These are phyloP conservation scores for Thermophis baileyi DNA, from an alignment of 2,113 vertebrate genomes.

Conservation along the genomic window DNA sequence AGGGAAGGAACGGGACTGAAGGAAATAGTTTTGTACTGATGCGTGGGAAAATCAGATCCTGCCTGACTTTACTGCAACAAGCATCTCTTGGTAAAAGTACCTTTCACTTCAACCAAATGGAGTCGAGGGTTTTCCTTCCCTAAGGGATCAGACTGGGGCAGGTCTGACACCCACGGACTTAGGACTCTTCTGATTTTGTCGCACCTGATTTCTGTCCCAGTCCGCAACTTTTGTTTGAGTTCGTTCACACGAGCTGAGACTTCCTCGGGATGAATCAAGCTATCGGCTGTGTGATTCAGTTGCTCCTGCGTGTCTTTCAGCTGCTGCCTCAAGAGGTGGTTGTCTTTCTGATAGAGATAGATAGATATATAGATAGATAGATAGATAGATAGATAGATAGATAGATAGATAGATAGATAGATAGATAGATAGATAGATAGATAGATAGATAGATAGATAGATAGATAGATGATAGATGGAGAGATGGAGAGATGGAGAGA, in stretches of 20 bases:
- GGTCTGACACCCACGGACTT: no score
- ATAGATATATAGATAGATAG: background rate
- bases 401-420: background rate
- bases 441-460: background rate
- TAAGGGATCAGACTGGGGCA: no score
- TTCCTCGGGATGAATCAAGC: constrained; percentile 71
- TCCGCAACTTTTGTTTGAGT: constrained; percentile 67
- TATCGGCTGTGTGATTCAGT: constrained; percentile 61
- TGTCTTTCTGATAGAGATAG: constrained; percentile 64
- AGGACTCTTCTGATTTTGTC: constrained; percentile 6
- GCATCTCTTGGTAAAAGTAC: no score
- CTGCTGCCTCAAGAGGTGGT: constrained; percentile 70
- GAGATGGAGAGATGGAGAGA: no score
- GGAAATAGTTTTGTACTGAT: no score
- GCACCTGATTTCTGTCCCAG: constrained; percentile 72
- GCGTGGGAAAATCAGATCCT: no score
- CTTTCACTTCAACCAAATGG: no score
- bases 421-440: background rate
- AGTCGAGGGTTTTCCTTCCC: no score
- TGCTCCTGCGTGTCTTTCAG: constrained; percentile 72
- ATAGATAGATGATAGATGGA: no score
- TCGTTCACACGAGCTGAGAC: constrained; percentile 65
- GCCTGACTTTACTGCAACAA: no score
- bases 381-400: background rate
- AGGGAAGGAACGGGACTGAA: no score